These are phyloP conservation scores for Glyptemys insculpta DNA, from an alignment of 2,797 vertebrate genomes.

Conservation along the genomic window DNA sequence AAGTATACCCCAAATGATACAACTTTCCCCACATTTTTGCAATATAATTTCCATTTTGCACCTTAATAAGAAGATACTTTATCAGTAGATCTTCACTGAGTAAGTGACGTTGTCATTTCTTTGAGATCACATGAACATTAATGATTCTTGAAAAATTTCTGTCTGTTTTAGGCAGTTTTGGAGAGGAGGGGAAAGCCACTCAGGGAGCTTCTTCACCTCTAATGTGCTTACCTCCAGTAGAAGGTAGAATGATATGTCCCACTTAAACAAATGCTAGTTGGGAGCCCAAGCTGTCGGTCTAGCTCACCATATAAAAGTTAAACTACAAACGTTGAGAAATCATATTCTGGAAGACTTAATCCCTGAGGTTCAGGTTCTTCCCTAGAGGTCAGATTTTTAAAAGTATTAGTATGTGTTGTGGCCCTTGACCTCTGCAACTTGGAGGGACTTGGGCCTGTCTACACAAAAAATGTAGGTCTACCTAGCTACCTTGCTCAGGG, in stretches of 20 bases:
- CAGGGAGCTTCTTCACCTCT: background rate
- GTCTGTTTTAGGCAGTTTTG: constrained; percentile 29
- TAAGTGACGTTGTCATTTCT: background rate
- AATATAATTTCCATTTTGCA: constrained; percentile 32
- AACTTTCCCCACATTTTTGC: background rate
- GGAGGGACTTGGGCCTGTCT: background rate
- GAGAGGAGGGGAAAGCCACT: constrained; percentile 37
- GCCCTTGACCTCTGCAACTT: background rate
- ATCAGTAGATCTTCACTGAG: background rate
- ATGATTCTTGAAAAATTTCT: constrained; percentile 50
- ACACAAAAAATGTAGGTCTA: background rate
- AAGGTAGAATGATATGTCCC: constrained; percentile 49
- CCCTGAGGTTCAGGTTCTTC: too few relatives aligned
- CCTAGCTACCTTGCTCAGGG: background rate
- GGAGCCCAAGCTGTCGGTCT: constrained; percentile 29
- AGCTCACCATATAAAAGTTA: constrained; percentile 8
- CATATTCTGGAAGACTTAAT: background rate
- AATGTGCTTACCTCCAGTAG: constrained; percentile 62
- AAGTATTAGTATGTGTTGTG: background rate
- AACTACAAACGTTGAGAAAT: background rate
- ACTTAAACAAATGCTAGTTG: constrained; percentile 56
- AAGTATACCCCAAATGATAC: background rate
- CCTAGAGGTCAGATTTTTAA: background rate
- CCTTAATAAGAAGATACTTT: constrained; percentile 27
- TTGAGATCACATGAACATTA: constrained; percentile 11